Evolutionary conservation across 2,888 invertebrate species (phyloP).

Genomic region (Lampropteryx suffumata): DNA sequence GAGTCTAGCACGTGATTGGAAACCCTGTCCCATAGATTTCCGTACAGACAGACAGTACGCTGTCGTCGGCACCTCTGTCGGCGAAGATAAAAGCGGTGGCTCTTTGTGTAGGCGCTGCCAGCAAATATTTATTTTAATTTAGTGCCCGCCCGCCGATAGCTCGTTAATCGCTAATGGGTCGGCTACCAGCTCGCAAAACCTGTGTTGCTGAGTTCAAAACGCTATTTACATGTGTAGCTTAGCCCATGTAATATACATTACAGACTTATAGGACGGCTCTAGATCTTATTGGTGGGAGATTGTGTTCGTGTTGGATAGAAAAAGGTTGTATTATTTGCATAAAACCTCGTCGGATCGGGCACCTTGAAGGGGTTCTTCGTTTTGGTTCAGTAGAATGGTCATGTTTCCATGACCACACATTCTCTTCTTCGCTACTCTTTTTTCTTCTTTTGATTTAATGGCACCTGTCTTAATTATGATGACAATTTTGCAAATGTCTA

Average conservation of each 20-base stretch:
- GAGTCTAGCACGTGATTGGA: slow-evolving; percentile 19
- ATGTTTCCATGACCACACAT: no score
- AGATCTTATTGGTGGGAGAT: not conserved
- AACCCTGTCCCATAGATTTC: slow-evolving; percentile 25
- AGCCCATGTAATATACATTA: not conserved
- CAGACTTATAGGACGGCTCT: not conserved
- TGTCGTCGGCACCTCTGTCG: slow-evolving; percentile 76
- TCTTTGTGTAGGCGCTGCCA: slow-evolving; percentile 68
- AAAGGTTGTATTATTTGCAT: no score
- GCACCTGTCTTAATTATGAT: no score
- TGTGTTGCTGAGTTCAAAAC: slow-evolving; percentile 35
- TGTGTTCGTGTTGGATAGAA: not conserved
- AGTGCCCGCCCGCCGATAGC: slow-evolving; percentile 70
- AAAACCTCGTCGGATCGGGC: no score
- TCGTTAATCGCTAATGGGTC: slow-evolving; percentile 80
- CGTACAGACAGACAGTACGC: slow-evolving; percentile 24
- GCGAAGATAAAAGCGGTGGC: slow-evolving; percentile 67
- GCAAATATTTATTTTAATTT: slow-evolving; percentile 83
- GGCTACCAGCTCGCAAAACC: slow-evolving; percentile 55
- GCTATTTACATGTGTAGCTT: slow-evolving; percentile 35
- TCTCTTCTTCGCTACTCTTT: no score
- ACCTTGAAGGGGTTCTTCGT: no score
- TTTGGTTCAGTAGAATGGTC: no score
- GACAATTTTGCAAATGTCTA: no score
- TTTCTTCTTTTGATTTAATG: no score